These are phyloP conservation scores for Clitarchus hookeri DNA, from an alignment of 2,888 invertebrate species.

Conservation along the genomic window DNA sequence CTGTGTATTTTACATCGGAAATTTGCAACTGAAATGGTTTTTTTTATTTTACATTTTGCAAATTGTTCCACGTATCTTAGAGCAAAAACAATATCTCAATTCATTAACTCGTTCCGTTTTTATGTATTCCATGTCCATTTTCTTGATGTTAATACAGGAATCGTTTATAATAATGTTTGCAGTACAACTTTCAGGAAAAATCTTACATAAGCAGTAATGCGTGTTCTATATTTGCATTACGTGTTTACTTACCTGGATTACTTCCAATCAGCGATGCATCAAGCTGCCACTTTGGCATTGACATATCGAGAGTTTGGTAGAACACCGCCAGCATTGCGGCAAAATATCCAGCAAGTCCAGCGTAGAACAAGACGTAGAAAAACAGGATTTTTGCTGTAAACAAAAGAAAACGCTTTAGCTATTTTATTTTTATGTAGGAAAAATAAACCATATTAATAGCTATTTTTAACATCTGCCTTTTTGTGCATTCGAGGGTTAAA, in stretches of 20 bases:
- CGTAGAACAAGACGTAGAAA: constrained; percentile 96
- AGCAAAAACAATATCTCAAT: too few species aligned
- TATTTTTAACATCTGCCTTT: too few species aligned
- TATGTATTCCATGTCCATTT: too few species aligned
- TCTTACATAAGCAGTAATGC: background rate
- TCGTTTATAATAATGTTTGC: background rate
- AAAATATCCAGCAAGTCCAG: constrained; percentile 91
- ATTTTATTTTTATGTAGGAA: too few species aligned
- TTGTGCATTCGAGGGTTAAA: too few species aligned
- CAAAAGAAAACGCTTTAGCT: constrained; percentile 16
- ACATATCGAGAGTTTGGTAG: constrained; percentile 85
- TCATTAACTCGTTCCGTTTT: too few species aligned
- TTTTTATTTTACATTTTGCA: too few species aligned
- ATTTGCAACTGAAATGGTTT: too few species aligned
- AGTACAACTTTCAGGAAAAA: too few species aligned
- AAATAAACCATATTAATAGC: too few species aligned
- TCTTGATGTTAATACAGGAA: background rate
- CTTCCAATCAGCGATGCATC: constrained; percentile 85
- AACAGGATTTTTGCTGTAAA: constrained; percentile 90
- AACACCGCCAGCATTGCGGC: constrained; percentile 93
- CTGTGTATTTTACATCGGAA: too few species aligned
- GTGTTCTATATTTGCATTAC: background rate
- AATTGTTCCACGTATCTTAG: too few species aligned
- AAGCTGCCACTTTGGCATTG: constrained; percentile 88
- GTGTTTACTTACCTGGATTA: constrained; percentile 80